Percentiles rank a stretch among this genome's conserved stretches.
These are phyloP conservation scores for Therioaphis trifolii DNA, from an alignment of 2,888 invertebrate species.

Conservation along the genomic window DNA sequence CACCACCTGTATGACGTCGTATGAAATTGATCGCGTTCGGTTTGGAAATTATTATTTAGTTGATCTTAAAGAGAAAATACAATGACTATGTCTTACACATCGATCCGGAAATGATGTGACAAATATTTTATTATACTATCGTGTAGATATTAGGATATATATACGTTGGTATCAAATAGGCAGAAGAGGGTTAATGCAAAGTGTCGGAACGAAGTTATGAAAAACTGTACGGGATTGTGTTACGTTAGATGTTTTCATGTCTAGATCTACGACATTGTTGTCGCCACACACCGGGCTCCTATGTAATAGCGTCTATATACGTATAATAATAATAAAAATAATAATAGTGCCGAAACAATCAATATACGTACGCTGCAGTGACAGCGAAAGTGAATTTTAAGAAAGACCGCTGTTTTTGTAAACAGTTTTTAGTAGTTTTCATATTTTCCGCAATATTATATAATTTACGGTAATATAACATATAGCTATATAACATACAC, in stretches of 20 bases:
- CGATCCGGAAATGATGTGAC: conserved; percentile 45
- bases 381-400: conserved; percentile 53
- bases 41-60: conserved; percentile 26
- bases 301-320: conserved; percentile 29
- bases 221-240: conserved; percentile 31
- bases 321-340: neutral
- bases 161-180: neutral
- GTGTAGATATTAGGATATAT: too few species aligned
- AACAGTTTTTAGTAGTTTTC: conserved; percentile 40
- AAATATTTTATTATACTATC: conserved; percentile 13
- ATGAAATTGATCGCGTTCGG: neutral
- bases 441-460: conserved; percentile 52
- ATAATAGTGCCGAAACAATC: conserved; percentile 55
- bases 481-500: neutral
- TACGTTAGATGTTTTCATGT: conserved; percentile 43
- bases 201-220: conserved; percentile 19
- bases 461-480: conserved; percentile 8
- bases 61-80: conserved; percentile 30
- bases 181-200: conserved; percentile 13
- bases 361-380: conserved; percentile 23
- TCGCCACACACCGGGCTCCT: conserved; percentile 6
- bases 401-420: conserved; percentile 2
- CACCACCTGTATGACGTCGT: too few species aligned
- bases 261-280: conserved; percentile 12
- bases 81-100: conserved; percentile 28